Evolutionary conservation across 92 coral and sea anemone species (phyloP), one percentile per base, ranked within the genome.

Genomic region (Montipora capitata): DNA sequence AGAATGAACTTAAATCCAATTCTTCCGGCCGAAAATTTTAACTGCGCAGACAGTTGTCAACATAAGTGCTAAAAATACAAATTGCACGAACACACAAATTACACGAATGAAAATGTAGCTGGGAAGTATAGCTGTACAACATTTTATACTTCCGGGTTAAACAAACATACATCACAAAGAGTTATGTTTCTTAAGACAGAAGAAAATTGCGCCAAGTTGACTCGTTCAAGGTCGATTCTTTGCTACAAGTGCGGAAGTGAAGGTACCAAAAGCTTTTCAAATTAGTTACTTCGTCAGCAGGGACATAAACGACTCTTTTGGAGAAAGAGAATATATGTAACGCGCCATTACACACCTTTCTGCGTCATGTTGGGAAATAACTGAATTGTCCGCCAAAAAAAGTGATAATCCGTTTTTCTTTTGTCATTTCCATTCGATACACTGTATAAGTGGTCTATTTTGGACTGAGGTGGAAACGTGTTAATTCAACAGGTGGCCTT

Each of bases 401-500:
- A 18, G 20, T 16, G 14, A 83, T 45, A 12, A 51, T 59, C 38
- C 14, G 64, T 61, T 59, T 13, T 7, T 39, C 72, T 61, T 2
- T 59, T 73, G 87, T 43, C 17, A 42, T 20, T 83, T 73, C 80
- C 87, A 72, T 72, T 10, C 59, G 72, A 17, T 44, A 44, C 42
- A 61, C 18, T 2, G 68, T 8, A 39, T 67, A 12, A 18, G 45
- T 81, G 62, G 75, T 82, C 40, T 57, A 72, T 51, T 80, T 51
- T 4, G 11, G 77, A 11, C 58, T 59, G 38, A 72, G 79, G 71
- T 72, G 79, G 78, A 57, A 57, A 45, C 61, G 79, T 57, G 80
- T 73, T 58, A 58, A 9, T 42, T 16, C 15, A 83, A 9, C 87
- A 83, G 87, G 87, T 83, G 87, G 87, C 44, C 10, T 44, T 44